Base-by-base conservation (phyloP, 1,140 invertebrate genomes). In the Dendroctonus ponderosae region DNA sequence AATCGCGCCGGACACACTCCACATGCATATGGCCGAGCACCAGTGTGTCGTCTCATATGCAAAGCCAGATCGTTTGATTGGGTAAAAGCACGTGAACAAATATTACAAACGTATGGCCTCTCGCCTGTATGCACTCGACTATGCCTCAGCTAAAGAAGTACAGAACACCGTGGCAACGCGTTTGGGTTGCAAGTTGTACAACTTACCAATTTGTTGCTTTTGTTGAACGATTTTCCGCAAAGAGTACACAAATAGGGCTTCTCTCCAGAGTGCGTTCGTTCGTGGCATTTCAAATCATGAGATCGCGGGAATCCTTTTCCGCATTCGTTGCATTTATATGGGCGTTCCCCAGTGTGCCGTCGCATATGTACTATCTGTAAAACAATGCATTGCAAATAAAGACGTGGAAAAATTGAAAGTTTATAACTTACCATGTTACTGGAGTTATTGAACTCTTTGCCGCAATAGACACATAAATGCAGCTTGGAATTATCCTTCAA, bases 291-390 rank as follows among this genome's bases (percentile, higher is more conserved):
- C 6, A 85, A 77, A 41, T 88, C 87, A 51, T 83, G 84, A 3
- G 82, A 81, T 54, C 86, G 80, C 44, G 86, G 86, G 71, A 87
- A 89, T 0, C 86, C 86, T 72, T 85, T 86, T 2, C 84, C 85
- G 62, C 87, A 89, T 1, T 83, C 82, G 43, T 82, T 81, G 64
- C 87, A 89, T 2, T 82, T 77, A 66, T 82, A 81, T 26, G 83
- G 84, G 51, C 83, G 84, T 43, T 84, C 82, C 2, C 86, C 85
- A 0, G 81, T 82, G 68, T 89, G 87, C 40, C 86, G 74, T 7
- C 84, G 80, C 75, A 85, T 78, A 52, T 89, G 86, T 5, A 82
- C 77, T 15, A 78, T 77, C 67, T 78, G 62, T 72, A 79, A 68
- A 66, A 63, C 15, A 52, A 52, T 12, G 8, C 1, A 46, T 46